Evolutionary conservation across 92 coral and sea anemone species (phyloP), one percentile per base, ranked within the genome.

Genomic region (Micromussa lordhowensis): DNA sequence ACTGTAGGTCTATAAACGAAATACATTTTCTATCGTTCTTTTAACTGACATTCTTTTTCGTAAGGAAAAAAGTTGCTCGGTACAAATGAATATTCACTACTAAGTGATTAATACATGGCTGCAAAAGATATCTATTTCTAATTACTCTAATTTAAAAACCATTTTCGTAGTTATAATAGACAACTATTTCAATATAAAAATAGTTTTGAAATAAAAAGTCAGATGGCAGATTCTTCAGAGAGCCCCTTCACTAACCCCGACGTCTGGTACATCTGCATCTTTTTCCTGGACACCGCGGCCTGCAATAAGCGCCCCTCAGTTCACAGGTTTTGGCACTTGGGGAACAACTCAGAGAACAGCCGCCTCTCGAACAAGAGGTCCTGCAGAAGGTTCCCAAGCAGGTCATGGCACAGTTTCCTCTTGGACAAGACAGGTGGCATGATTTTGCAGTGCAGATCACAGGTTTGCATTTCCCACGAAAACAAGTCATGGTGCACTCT

Each of bases 291-390:
- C 61, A 55, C 61, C 21, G 18, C 3, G 19, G 21, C 3, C 21
- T 55, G 21, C 61, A 18, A 18, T 2, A 15, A 55, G 61, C 11
- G 61, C 61, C 61, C 61, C 21, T 15, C 61, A 55, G 61, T 18
- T 14, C 19, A 55, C 61, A 55, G 61, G 22, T 55, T 18, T 55
- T 55, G 40, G 75, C 84, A n/a, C 70, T 84, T 0, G 73, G 74
- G 63, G 51, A 68, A 76, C 96, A 93, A 18, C 81, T 59, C 93
- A 91, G 78, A 31, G 22, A 72, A 79, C 93, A 91, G n/a, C 90
- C 80, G 55, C 91, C 85, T 21, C 79, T 79, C 17, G 71, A 54
- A 44, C 93, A 91, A 40, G 81, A 31, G 40, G 87, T 84, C 54
- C 81, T 88, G 80, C 93, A 91, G 58, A 54, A 51, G 29, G 76